Evolutionary conservation across 2,113 vertebrate genomes (phyloP), one percentile per base, ranked within the genome.

Genomic region (Trogon melanurus): DNA sequence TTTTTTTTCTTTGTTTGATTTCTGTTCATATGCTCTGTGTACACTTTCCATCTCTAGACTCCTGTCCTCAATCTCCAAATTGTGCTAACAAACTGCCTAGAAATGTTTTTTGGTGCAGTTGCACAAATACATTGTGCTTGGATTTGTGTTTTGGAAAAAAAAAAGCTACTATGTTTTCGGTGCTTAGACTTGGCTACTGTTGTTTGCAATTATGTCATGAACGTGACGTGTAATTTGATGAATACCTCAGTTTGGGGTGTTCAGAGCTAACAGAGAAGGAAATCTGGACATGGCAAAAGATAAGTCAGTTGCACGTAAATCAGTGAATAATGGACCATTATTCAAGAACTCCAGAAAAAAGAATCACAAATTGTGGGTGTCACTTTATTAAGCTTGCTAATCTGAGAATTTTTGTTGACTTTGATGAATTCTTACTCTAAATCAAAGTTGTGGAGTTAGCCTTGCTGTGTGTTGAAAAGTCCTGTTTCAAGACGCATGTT

Each of bases 291-390:
- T 25, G 61, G 66, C 25, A 60, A 11, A 56, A 85, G 61, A 81
- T 72, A 53, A 89, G 34, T 87, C 74, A 61, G 38, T 72, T 95
- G n/a, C 17, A 45, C 73, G 87, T 71, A 79, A 54, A 72, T 9
- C 65, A 89, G 60, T 81, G 65, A 67, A 60, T 84, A 80, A 56
- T 51, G 22, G 47, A 45, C 27, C 11, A 7, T 72, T 85, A 30
- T 32, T 96, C 41, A 85, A 85, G 62, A 92, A 85, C 65, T 95
- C 92, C 11, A 91, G 69, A 79, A 85, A 82, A 58, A 92, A 60
- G 58, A 85, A 45, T 85, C 38, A 76, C 38, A 82, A 75, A 57
- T 81, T 61, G 6, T 89, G 72, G 32, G 23, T 84, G 53, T 90
- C 2, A 0, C 91, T 94, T 89, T 91, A 53, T 79, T 84, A 84